A percentile compares a stretch with the other conserved stretches of the same genome.
Evolutionary conservation across 2,113 vertebrate species (phyloP).

Genomic region (Ammospiza caudacuta): DNA sequence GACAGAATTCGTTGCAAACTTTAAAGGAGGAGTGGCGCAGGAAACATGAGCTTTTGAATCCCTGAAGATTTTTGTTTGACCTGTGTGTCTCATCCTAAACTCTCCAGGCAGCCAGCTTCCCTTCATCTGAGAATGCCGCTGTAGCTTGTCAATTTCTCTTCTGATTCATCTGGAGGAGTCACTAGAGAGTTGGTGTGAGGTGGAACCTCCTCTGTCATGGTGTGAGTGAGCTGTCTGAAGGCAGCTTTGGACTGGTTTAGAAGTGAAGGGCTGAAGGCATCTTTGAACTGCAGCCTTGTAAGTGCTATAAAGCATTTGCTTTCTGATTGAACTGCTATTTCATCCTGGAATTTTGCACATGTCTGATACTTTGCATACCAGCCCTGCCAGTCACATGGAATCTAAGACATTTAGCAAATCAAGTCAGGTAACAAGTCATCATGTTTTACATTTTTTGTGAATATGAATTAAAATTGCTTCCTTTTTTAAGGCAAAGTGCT

Average conservation of each 20-base stretch:
- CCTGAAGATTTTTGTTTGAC: conserved; percentile 14
- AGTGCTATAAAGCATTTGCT: background rate
- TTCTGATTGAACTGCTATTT: background rate
- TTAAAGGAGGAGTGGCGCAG: background rate
- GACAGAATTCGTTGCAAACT: background rate
- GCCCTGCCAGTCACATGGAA: background rate
- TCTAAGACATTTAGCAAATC: background rate
- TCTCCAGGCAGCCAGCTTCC: background rate
- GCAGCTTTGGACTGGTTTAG: background rate
- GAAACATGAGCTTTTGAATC: background rate
- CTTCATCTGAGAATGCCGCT: background rate
- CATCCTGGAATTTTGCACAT: background rate
- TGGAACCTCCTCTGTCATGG: background rate
- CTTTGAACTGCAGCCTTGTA: background rate
- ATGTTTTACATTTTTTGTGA: background rate
- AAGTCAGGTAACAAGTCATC: background rate
- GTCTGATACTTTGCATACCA: background rate
- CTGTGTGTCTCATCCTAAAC: background rate
- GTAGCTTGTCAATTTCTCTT: conserved; percentile 8
- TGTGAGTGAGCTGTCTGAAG: background rate
- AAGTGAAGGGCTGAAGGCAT: background rate
- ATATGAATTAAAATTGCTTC: background rate
- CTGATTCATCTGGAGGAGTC: conserved; percentile 11
- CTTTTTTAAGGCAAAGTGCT: background rate
- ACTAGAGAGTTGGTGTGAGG: background rate